These are phyloP conservation scores for Diaprepes abbreviatus DNA, from an alignment of 2,888 invertebrate species.

Conservation along the genomic window DNA sequence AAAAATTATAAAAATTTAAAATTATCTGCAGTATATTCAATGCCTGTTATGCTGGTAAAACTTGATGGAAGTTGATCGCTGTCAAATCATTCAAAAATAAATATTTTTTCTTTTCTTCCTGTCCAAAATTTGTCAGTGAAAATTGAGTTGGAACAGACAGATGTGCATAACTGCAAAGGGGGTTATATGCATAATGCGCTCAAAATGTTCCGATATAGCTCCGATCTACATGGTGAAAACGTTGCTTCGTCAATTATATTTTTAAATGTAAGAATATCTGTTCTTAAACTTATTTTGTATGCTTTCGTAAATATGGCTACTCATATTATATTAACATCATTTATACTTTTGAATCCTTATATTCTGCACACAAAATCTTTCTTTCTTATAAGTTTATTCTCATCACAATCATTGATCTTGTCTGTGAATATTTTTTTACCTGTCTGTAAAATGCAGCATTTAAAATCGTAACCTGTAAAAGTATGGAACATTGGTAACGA, in stretches of 20 bases:
- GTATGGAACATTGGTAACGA: no score
- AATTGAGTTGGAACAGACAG: slow-evolving; percentile 29
- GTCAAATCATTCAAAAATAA: slow-evolving; percentile 38
- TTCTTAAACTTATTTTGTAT: slow-evolving; percentile 29
- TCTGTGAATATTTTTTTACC: background rate
- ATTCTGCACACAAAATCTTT: slow-evolving; percentile 49
- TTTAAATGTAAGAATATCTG: slow-evolving; percentile 37
- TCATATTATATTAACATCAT: slow-evolving; percentile 50
- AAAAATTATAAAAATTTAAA: no score
- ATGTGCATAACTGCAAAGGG: slow-evolving; percentile 44
- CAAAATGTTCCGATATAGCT: slow-evolving; percentile 34
- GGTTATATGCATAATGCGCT: slow-evolving; percentile 37
- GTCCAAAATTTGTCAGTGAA: slow-evolving; percentile 37
- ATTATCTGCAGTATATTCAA: no score
- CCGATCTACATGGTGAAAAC: slow-evolving; percentile 43
- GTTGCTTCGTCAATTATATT: slow-evolving; percentile 49
- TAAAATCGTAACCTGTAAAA: no score
- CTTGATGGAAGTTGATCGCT: slow-evolving; percentile 37
- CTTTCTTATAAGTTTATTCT: background rate
- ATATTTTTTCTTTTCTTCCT: slow-evolving; percentile 34
- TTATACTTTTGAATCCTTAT: slow-evolving; percentile 44
- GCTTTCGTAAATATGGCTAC: slow-evolving; percentile 46
- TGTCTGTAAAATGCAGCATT: no score
- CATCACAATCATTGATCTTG: slow-evolving; percentile 3
- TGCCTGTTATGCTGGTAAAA: slow-evolving; percentile 15